Evolutionary conservation across 2,888 invertebrate species (phyloP).

Genomic region (Crossocerus cetratus): DNA sequence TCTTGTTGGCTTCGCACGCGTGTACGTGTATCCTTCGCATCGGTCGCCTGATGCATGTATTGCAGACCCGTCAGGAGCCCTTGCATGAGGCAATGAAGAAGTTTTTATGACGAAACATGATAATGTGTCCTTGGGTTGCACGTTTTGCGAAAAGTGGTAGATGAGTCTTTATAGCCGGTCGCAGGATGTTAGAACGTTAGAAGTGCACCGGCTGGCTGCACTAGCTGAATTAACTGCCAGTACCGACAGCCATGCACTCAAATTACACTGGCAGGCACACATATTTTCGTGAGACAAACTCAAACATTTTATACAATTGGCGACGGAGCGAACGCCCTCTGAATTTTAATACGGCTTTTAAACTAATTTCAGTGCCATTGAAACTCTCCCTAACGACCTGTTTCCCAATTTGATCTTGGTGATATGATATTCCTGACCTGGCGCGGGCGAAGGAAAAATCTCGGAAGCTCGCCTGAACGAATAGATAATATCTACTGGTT

Average conservation of each 20-base stretch:
- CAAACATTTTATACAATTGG: background rate
- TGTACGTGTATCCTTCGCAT: no score
- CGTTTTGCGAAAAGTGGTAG: background rate
- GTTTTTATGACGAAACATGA: slow-evolving; percentile 17
- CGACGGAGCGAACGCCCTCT: no score
- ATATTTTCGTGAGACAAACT: slow-evolving; percentile 5
- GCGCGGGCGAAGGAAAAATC: no score
- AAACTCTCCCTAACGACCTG: no score
- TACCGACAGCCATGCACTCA: background rate
- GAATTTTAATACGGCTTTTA: no score
- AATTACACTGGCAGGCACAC: background rate
- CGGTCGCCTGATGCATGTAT: no score
- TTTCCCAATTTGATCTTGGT: no score
- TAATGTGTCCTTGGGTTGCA: slow-evolving; percentile 30
- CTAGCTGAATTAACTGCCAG: slow-evolving; percentile 7
- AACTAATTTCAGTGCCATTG: no score
- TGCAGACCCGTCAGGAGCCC: background rate
- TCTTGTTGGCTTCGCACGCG: no score
- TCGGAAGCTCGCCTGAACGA: no score
- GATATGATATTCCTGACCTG: no score
- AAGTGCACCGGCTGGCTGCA: slow-evolving; percentile 6
- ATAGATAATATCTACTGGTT: no score
- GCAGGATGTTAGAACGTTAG: slow-evolving; percentile 26
- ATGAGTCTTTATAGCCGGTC: slow-evolving; percentile 4
- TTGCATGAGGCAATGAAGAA: background rate